Base-by-base conservation (phyloP, 2,113 vertebrate genomes). In the Phalacrocorax brasilianus region DNA sequence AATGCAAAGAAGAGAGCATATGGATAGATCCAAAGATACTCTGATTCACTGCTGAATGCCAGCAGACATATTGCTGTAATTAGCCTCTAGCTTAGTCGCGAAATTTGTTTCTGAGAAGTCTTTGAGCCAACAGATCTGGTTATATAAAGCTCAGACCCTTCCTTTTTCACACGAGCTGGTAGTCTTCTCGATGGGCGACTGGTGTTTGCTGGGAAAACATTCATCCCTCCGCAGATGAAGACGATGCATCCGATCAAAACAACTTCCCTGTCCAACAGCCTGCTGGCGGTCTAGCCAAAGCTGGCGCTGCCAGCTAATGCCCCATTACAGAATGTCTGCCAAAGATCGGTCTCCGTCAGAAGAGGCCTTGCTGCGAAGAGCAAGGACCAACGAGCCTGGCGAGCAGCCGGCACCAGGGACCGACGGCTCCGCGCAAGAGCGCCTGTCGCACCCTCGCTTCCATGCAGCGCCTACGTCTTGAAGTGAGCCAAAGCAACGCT, bases 381-480 rank as follows among this genome's bases (percentile, higher is more conserved):
- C 27, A 6, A 21, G 59, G 55, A 11, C 22, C 32, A 3, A 35
- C 12, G 32, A 15, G 68, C 49, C 56, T 9, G 12, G 74, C 4
- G 3, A 44, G 33, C 42, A 12, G 59, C 62, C 52, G 28, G 81
- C 73, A 3, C 49, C 74, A 7, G 50, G 67, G 45, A 18, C 50
- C 0, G 5, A 1, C 5, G 11, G 59, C 10, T 40, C 50, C 8
- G 40, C 11, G 9, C 28, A 7, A 14, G 38, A 8, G 27, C 30
- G 72, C 1, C 79, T 15, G 35, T 9, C 6, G 49, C 35, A 9
- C 49, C 28, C 66, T 44, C 3, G 2, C 66, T 16, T 19, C 59
- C 35, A 14, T 10, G 2, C 22, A 7, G 26, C 38, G 52, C n/a
- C 20, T 1, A 4, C 3, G 2, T 1, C 47, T 27, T 4, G 0